Conservation (phyloP, 1,140 invertebrate species). For the Pissodes strobi region DNA sequence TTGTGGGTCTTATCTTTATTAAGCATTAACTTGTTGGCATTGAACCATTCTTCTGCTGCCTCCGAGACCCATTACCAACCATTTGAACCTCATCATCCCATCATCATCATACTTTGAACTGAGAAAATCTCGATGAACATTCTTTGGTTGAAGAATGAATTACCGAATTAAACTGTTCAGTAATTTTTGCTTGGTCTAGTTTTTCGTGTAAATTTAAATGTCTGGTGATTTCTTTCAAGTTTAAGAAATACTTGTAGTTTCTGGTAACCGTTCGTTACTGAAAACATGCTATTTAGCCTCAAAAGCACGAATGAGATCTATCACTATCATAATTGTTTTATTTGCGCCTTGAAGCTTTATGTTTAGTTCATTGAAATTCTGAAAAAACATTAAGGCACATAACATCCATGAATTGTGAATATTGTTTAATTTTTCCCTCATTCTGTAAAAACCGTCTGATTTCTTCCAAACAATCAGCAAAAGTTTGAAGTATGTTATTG, state of each 20-base stretch:
- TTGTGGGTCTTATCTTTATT: no score
- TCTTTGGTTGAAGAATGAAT: constrained; percentile 44
- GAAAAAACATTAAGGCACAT: constrained; percentile 45
- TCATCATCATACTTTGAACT: no score
- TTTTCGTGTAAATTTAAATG: constrained; percentile 21
- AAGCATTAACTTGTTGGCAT: no score
- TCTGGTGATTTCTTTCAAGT: no score
- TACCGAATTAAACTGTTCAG: constrained; percentile 43
- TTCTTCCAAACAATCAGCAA: constrained; percentile 51
- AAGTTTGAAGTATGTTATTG: constrained; percentile 49
- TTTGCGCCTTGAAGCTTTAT: constrained; percentile 41
- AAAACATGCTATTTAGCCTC: constrained; percentile 42
- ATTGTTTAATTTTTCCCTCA: constrained; percentile 39
- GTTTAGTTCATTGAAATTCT: constrained; percentile 43
- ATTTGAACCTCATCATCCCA: no score
- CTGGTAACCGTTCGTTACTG: background rate
- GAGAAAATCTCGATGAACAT: constrained; percentile 43
- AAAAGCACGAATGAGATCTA: constrained; percentile 33
- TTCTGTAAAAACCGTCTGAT: constrained; percentile 48
- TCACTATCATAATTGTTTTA: constrained; percentile 40
- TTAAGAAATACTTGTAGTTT: constrained; percentile 1
- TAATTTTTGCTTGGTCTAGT: constrained; percentile 36
- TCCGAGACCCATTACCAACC: no score
- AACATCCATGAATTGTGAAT: constrained; percentile 37
- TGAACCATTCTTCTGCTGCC: no score